Evolutionary conservation across 2,888 invertebrate genomes (phyloP).

Genomic region (Thera britannica): DNA sequence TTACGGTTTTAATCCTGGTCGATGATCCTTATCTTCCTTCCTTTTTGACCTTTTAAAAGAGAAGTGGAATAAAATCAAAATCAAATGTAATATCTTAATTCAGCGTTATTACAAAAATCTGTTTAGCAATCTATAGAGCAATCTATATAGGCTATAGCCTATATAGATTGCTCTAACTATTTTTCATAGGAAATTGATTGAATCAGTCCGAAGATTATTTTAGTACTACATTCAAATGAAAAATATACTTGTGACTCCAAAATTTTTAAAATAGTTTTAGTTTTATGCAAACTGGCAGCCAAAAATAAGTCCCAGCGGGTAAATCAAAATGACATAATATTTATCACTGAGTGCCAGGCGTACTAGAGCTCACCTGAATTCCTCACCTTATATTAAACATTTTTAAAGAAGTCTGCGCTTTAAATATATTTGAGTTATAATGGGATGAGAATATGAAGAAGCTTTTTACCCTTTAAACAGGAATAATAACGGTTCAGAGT

Average conservation of each 20-base stretch:
- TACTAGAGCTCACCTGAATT: constrained; percentile 26
- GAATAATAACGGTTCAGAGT: not conserved
- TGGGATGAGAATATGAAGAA: not conserved
- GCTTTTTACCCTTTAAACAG: not conserved
- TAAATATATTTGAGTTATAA: not conserved
- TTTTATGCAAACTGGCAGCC: constrained; percentile 2
- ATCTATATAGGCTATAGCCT: no score
- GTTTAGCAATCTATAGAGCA: no score
- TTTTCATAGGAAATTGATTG: no score
- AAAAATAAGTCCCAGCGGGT: constrained; percentile 9
- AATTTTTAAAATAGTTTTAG: no score
- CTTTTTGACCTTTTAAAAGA: no score
- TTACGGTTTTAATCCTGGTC: constrained; percentile 2
- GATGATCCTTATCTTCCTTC: not conserved
- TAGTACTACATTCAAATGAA: no score
- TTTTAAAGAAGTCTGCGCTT: not conserved
- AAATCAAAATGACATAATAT: constrained; percentile 52
- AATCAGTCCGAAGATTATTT: no score
- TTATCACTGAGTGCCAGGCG: constrained; percentile 58
- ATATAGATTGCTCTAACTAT: no score
- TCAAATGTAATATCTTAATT: no score
- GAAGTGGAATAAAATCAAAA: no score
- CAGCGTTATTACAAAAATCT: no score
- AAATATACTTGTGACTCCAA: no score
- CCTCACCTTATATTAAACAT: constrained; percentile 2